Evolutionary conservation across 2,113 vertebrate species (phyloP).

Genomic region (Podarcis cretensis): DNA sequence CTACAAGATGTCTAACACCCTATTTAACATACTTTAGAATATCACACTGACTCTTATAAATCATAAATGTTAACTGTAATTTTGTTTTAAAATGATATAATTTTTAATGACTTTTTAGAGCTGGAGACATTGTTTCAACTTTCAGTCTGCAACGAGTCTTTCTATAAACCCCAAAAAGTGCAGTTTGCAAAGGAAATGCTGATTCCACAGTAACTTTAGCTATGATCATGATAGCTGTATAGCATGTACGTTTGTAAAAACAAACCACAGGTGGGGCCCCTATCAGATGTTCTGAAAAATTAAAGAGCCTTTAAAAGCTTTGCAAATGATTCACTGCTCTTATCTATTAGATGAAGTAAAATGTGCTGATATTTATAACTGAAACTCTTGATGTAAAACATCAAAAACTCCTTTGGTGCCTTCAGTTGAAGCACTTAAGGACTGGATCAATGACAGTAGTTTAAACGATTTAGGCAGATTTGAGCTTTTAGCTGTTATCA

Average conservation of each 20-base stretch:
- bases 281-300: conserved; percentile 16
- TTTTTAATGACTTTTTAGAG: background rate
- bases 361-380: background rate
- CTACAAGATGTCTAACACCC: background rate
- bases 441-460: conserved; percentile 38
- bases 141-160: conserved; percentile 35
- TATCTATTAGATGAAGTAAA: conserved; percentile 40
- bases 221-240: background rate
- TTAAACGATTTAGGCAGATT: conserved; percentile 37
- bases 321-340: conserved; percentile 28
- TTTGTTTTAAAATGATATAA: background rate
- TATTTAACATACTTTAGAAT: background rate
- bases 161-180: conserved; percentile 18
- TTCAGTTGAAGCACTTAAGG: conserved; percentile 24
- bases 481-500: conserved; percentile 52
- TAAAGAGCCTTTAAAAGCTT: conserved; percentile 45
- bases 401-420: conserved; percentile 12
- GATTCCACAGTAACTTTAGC: background rate
- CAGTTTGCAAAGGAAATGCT: background rate
- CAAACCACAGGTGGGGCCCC: conserved; percentile 53
- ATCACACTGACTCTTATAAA: background rate
- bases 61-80: background rate
- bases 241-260: conserved; percentile 43
- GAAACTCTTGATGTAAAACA: conserved; percentile 24
- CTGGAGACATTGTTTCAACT: background rate